Base-by-base conservation (phyloP, 2,113 vertebrate genomes). In the Tragelaphus imberbis region DNA sequence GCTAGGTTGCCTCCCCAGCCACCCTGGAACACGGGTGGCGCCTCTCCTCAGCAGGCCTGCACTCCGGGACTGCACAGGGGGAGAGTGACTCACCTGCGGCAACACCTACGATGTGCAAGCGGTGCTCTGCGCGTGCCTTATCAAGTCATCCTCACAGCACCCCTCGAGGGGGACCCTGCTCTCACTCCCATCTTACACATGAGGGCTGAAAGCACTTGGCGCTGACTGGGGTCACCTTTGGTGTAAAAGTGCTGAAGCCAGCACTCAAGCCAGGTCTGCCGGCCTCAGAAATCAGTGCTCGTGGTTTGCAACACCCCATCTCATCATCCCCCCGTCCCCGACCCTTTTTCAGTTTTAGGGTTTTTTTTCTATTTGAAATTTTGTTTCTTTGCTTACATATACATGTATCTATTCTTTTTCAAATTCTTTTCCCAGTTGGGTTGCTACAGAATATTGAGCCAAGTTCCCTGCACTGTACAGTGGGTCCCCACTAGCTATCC, bases 261-360 rank as follows among this genome's bases (percentile, higher is more conserved):
- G 71, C 7, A 27, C 51, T 23, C 71, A 27, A 25, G 80, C 56
- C 28, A 33, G 16, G 25, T n/a, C 88, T 17, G 30, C 61, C 36
- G 17, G 68, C 49, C 88, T 49, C 28, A 5, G 58, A 71, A 75
- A 33, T 51, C 68, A 10, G 30, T 12, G 59, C 65, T 79, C 30
- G 1, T 3, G 8, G 2, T 15, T 6, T 17, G 27, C 0, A 12
- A 16, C 19, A 9, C 3, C 2, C 1, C 19, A 16, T 8, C n/a
- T 40, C 6, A 3, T 8, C 0, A 7, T 65, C 28, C 15, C 58
- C 36, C 11, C 11, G 12, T 2, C 58, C 36, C 11, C 21, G 0
- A 75, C 21, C 3, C 36, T 44, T 44, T 75, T 40, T 25, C 71
- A 44, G 71, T 75, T 44, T 75, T 75, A 75, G 71, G 6, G 21